These are phyloP conservation scores for Phylloscopus collybita DNA, from an alignment of 2,797 vertebrate genomes.

Conservation along the genomic window DNA sequence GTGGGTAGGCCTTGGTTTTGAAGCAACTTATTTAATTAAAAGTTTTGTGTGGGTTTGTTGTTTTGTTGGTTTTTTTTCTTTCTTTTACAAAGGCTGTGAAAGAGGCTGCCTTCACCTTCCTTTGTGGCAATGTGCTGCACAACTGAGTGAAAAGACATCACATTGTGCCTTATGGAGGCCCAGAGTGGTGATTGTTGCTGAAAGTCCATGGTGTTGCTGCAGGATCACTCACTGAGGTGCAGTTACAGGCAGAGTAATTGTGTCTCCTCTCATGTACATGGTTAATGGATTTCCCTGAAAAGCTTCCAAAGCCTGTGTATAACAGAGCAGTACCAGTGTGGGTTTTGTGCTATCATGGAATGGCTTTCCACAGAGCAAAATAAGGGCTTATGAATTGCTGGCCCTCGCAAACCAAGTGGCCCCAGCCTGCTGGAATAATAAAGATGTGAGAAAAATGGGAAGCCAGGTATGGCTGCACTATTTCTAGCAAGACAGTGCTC, in stretches of 20 bases:
- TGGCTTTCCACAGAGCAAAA: not conserved
- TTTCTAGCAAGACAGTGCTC: not conserved
- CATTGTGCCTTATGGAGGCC: not conserved
- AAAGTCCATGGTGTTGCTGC: not conserved
- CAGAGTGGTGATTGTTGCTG: not conserved
- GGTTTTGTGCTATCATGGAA: not conserved
- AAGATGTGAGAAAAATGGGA: not conserved
- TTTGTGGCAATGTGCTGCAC: not conserved
- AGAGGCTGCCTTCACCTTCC: not conserved
- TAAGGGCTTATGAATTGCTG: not conserved
- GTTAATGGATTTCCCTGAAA: not conserved
- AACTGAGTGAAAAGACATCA: not conserved
- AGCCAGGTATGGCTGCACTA: not conserved
- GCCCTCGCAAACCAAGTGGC: not conserved
- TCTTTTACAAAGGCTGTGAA: not conserved
- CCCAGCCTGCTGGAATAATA: not conserved
- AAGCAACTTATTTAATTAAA: conserved; percentile 19
- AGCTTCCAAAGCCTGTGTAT: not conserved
- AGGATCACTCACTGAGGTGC: not conserved
- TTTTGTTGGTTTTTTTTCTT: not conserved
- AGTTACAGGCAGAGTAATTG: not conserved
- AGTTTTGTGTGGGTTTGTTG: not conserved
- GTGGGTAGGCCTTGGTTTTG: not conserved
- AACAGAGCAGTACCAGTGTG: not conserved
- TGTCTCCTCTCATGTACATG: not conserved